Base-by-base conservation (phyloP, 2,888 invertebrate species). In the Apoderus coryli region DNA sequence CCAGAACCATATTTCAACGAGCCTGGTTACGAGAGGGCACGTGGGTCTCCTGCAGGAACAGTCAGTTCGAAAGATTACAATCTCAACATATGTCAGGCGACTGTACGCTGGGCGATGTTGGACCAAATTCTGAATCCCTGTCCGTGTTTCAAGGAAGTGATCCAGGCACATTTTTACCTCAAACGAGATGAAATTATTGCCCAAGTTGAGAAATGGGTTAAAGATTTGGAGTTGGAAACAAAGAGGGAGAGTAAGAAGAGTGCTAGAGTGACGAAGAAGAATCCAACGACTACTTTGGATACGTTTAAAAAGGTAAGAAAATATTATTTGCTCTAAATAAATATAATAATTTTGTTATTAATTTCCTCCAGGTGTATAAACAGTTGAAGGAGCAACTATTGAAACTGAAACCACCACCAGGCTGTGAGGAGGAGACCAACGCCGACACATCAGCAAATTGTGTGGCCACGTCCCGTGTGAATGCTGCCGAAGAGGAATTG, bases 1-100 rank as follows among this genome's bases (percentile, higher is more conserved):
- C 79, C 86, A 31, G 89, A 90, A 61, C 89, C 89, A 32, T 90
- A 89, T 60, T 90, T 89, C 62, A 90, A 90, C 63, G 90, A 90
- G 61, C 89, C 90, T 11, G 89, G 90, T 31, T 90, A 86, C 61
- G 90, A 90, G 61, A 69, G 88, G 46, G 80, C 81, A 45, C 72
- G 89, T 35, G 88, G 88, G 15, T 86, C 89, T 19, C 76, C 82
- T 36, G 75, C 79, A 12, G 92, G 90, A 43, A 82, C 77, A 44
- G 79, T 81, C 56, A 86, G 85, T 52, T 88, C 88, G 40, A 72
- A 80, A 48, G 90, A 92, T 61, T 93, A 93, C 64, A 92, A 92
- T 61, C 81, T 86, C 46, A 92, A 90, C 61, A 89, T 93, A 50
- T 80, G 85, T 59, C 88, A 90, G 61, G 90, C 90, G 6, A 88